Evolutionary conservation across 2,797 vertebrate species (phyloP).

Genomic region (Tolypeutes matacus): DNA sequence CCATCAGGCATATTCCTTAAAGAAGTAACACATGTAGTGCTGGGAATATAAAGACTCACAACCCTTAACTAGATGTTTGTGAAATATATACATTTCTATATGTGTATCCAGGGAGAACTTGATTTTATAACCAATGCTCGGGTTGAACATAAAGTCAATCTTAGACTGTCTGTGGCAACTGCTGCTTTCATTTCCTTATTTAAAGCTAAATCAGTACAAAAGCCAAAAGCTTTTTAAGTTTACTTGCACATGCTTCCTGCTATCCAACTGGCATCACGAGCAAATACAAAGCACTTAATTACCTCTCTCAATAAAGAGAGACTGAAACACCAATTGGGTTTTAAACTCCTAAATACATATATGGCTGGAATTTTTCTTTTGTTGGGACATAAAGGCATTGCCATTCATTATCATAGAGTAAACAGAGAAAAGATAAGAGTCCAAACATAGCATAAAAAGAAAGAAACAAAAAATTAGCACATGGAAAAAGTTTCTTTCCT

Average conservation of each 20-base stretch:
- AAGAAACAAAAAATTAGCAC: neutral
- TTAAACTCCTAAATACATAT: fast-evolving
- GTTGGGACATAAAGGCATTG: neutral
- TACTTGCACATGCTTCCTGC: neutral
- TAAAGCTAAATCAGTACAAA: neutral
- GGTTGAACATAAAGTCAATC: neutral
- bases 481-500: neutral
- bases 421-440: neutral
- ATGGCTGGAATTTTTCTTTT: neutral
- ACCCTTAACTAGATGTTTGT: neutral
- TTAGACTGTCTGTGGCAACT: neutral
- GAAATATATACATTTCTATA: neutral
- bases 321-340: neutral
- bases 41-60: neutral
- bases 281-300: neutral
- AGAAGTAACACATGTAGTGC: neutral
- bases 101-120: neutral
- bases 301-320: neutral
- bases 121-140: neutral
- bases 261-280: neutral
- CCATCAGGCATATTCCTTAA: slow-evolving; percentile 5
- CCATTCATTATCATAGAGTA: neutral
- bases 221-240: neutral
- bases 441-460: neutral
- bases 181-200: neutral